Percentiles rank a stretch among this genome's conserved stretches.
Evolutionary conservation across 2,797 vertebrate species (phyloP).

Genomic region (Gymnocypris eckloni): DNA sequence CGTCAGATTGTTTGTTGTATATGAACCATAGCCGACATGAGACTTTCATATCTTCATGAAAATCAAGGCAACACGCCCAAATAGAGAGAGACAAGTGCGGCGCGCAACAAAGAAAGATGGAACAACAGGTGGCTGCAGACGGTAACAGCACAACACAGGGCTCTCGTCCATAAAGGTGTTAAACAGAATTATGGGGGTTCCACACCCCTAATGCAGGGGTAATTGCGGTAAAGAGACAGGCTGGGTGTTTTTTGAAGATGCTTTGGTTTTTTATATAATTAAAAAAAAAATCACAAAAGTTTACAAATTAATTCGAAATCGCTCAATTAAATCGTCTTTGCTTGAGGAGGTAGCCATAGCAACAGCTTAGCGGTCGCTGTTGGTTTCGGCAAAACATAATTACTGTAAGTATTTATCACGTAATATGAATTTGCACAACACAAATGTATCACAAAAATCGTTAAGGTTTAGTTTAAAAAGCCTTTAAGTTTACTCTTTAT

Average conservation of each 20-base stretch:
- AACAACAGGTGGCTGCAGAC: slow-evolving; percentile 79
- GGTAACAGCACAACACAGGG: not conserved
- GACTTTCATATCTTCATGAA: slow-evolving; percentile 18
- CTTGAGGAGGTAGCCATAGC: slow-evolving; percentile 9
- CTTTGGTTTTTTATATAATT: not conserved
- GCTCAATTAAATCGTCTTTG: not conserved
- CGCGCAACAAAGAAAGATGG: slow-evolving; percentile 59
- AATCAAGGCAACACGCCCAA: slow-evolving; percentile 44
- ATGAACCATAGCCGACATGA: not conserved
- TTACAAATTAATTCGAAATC: not conserved
- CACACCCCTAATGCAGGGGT: not conserved
- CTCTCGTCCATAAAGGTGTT: not conserved
- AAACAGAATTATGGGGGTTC: not conserved
- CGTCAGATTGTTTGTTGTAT: not conserved
- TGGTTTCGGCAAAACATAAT: not conserved
- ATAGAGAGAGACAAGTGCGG: slow-evolving; percentile 58
- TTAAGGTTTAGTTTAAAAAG: not conserved
- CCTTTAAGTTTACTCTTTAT: not conserved
- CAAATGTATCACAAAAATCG: not conserved
- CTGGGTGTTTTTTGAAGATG: not conserved
- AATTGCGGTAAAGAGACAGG: not conserved
- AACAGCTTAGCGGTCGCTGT: not conserved
- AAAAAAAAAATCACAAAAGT: not conserved
- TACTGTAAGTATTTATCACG: not conserved
- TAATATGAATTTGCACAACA: not conserved